Conservation (phyloP, 2,888 invertebrate species). For the Drosophila hamatofila region DNA sequence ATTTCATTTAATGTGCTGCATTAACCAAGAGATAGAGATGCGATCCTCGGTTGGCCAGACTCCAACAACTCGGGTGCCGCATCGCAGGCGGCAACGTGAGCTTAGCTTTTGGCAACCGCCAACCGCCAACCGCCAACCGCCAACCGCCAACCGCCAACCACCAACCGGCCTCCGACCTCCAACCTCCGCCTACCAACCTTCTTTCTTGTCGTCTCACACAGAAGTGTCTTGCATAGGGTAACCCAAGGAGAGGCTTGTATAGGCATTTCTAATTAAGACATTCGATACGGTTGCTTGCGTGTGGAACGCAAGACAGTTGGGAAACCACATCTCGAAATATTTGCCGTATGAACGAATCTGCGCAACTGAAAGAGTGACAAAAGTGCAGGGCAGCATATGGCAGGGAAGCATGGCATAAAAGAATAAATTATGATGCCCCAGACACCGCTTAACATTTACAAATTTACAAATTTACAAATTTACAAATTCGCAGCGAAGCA, state of each 20-base stretch:
- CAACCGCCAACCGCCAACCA: background rate
- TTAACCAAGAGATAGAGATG: slow-evolving; percentile 72
- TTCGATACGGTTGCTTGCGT: slow-evolving; percentile 83
- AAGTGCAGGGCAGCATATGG: background rate
- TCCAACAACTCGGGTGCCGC: slow-evolving; percentile 16
- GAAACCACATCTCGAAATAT: slow-evolving; percentile 41
- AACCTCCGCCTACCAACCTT: background rate
- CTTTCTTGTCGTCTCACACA: slow-evolving; percentile 5
- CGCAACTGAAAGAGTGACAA: slow-evolving; percentile 1
- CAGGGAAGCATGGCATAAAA: slow-evolving; percentile 9
- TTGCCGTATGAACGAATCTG: slow-evolving; percentile 41
- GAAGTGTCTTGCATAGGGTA: slow-evolving; percentile 34
- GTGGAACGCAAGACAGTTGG: slow-evolving; percentile 76
- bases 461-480: slow-evolving; percentile 49
- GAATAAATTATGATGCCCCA: slow-evolving; percentile 50
- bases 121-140: background rate
- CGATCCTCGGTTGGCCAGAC: slow-evolving; percentile 68
- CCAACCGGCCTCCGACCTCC: slow-evolving; percentile 1
- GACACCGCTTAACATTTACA: slow-evolving; percentile 68
- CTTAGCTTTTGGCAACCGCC: slow-evolving; percentile 19
- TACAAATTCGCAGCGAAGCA: slow-evolving; percentile 18
- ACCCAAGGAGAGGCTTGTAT: slow-evolving; percentile 25
- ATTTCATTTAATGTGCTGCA: slow-evolving; percentile 78
- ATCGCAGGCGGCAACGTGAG: slow-evolving; percentile 38
- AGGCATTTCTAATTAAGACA: slow-evolving; percentile 84